These are phyloP conservation scores for Zaprionus inermis DNA, from an alignment of 1,140 invertebrate genomes.

Conservation along the genomic window DNA sequence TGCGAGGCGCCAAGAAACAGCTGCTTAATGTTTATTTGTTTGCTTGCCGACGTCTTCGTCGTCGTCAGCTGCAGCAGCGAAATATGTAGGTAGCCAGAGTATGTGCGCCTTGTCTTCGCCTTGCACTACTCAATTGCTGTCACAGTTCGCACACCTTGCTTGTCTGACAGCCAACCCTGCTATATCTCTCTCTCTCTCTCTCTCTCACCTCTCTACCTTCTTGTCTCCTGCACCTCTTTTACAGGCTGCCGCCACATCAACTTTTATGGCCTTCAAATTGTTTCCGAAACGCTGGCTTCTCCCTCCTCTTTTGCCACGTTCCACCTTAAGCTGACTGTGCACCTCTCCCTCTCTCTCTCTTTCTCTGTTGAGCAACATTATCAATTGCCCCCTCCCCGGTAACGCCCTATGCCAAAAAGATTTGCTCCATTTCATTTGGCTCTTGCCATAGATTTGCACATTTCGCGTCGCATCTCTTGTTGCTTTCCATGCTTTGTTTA, in stretches of 20 bases:
- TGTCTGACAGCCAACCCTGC: background rate
- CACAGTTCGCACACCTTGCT: constrained; percentile 46
- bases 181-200: background rate
- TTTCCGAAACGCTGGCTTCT: constrained; percentile 81
- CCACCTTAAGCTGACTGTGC: constrained; percentile 29
- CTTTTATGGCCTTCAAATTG: constrained; percentile 81
- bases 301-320: no score
- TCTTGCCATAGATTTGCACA: constrained; percentile 44
- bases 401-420: constrained; percentile 54
- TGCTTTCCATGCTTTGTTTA: constrained; percentile 22
- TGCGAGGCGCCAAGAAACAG: constrained; percentile 67
- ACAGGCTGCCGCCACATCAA: constrained; percentile 64
- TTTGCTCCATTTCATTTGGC: constrained; percentile 64
- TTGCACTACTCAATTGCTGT: constrained; percentile 46
- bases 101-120: constrained; percentile 39
- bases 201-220: no score
- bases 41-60: constrained; percentile 50
- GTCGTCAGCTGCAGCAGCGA: constrained; percentile 27
- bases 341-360: no score
- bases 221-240: constrained; percentile 19
- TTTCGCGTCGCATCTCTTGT: constrained; percentile 44
- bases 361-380: constrained; percentile 57
- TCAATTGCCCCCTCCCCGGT: constrained; percentile 49
- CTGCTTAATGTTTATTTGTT: constrained; percentile 79
- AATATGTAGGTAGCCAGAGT: constrained; percentile 24